Conservation (phyloP, 2,113 vertebrate genomes). For the Anhinga anhinga region DNA sequence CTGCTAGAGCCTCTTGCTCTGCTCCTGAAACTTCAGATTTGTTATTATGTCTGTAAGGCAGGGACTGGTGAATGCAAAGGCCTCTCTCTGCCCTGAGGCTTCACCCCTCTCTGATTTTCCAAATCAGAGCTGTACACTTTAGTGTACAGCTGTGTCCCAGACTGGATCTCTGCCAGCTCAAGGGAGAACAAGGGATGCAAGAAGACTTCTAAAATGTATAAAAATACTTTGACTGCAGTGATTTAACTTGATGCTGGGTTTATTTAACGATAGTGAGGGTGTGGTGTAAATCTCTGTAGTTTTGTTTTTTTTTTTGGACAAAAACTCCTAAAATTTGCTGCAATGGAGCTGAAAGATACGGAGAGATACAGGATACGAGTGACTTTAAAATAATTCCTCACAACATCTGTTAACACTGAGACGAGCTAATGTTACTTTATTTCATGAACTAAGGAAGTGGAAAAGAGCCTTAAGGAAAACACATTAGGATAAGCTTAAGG, state of each 20-base stretch:
- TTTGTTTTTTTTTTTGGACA: not conserved
- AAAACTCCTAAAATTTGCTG: not conserved
- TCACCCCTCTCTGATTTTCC: not conserved
- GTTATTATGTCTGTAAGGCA: not conserved
- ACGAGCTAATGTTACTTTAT: conserved; percentile 60
- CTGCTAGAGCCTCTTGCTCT: not conserved
- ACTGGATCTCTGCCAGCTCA: not conserved
- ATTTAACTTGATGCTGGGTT: not conserved
- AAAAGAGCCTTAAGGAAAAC: conserved; percentile 69
- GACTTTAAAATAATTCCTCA: conserved; percentile 37
- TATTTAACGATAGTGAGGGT: conserved; percentile 2
- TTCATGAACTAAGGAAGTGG: conserved; percentile 65
- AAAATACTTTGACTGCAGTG: conserved; percentile 15
- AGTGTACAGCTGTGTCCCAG: not conserved
- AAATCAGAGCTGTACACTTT: not conserved
- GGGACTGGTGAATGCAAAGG: not conserved
- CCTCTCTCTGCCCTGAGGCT: not conserved
- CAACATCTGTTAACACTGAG: conserved; percentile 66
- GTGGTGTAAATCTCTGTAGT: not conserved
- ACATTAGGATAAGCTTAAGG: conserved; percentile 49
- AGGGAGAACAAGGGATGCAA: not conserved
- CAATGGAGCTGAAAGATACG: not conserved
- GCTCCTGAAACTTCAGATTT: not conserved
- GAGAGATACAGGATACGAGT: conserved; percentile 39
- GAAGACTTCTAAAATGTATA: conserved; percentile 8